Conservation (phyloP, 1,140 invertebrate species). For the Gryon sp. region DNA sequence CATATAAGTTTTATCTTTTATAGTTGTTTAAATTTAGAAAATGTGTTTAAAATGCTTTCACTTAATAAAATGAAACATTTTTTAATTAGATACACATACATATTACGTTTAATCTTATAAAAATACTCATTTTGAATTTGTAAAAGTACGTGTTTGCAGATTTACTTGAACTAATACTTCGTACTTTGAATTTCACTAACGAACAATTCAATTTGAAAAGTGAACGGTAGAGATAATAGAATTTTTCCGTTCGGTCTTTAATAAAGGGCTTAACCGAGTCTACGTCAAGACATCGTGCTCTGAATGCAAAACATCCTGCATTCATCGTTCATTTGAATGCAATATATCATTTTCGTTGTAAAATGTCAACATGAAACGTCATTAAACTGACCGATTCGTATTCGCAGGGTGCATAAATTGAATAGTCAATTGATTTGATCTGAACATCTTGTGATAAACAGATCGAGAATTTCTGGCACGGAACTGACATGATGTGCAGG, state of each 20-base stretch:
- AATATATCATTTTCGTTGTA: constrained; percentile 39
- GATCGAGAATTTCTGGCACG: neutral
- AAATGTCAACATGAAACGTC: constrained; percentile 50
- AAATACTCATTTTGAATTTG: no score
- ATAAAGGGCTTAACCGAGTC: constrained; percentile 15
- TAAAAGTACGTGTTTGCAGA: no score
- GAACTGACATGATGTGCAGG: constrained; percentile 63
- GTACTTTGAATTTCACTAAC: constrained; percentile 9
- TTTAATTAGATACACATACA: no score
- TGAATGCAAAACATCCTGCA: constrained; percentile 19
- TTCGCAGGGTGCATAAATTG: constrained; percentile 39
- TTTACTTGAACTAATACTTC: no score
- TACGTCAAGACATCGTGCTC: constrained; percentile 10
- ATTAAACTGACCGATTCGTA: constrained; percentile 43
- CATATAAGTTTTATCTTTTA: no score
- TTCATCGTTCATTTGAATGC: constrained; percentile 27
- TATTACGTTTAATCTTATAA: no score
- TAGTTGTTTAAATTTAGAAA: no score
- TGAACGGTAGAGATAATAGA: constrained; percentile 18
- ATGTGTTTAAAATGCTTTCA: no score
- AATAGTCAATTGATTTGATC: constrained; percentile 34
- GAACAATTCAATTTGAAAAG: constrained; percentile 22
- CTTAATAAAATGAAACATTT: no score
- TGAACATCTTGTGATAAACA: constrained; percentile 30
- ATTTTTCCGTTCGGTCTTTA: constrained; percentile 20